These are phyloP conservation scores for Thera obeliscata DNA, from an alignment of 2,888 invertebrate genomes.

Conservation along the genomic window DNA sequence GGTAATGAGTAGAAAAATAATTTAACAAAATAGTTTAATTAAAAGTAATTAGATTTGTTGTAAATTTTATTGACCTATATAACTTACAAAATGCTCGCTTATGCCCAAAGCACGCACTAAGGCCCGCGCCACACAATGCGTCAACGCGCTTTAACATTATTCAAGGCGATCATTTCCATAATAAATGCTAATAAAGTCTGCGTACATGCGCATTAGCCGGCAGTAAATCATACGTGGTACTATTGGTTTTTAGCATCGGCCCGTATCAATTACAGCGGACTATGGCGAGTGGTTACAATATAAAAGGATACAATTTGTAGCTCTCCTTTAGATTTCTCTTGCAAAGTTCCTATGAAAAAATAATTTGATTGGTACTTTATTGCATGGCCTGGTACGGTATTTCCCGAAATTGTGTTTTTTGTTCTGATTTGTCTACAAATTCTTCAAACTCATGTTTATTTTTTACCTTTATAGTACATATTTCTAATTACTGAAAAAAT, in stretches of 20 bases:
- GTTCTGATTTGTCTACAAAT: too few relatives aligned
- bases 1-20: too few relatives aligned
- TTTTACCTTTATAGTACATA: too few relatives aligned
- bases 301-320: constrained; percentile 36
- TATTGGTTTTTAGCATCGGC: constrained; percentile 77
- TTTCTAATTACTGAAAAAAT: too few relatives aligned
- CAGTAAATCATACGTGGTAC: constrained; percentile 72
- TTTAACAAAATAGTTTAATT: too few relatives aligned
- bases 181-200: constrained; percentile 81
- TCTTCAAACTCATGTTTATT: too few relatives aligned
- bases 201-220: constrained; percentile 74
- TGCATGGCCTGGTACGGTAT: too few relatives aligned
- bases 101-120: constrained; percentile 37
- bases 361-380: not conserved
- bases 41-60: too few relatives aligned
- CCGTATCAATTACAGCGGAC: constrained; percentile 76
- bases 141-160: constrained; percentile 73
- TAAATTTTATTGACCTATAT: not conserved
- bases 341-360: too few relatives aligned
- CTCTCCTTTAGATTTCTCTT: constrained; percentile 45
- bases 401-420: too few relatives aligned
- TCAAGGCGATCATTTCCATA: constrained; percentile 71
- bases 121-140: constrained; percentile 44
- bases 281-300: constrained; percentile 52
- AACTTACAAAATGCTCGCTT: constrained; percentile 4